Evolutionary conservation across 2,888 invertebrate genomes (phyloP).

Genomic region (Epinotia nisella): DNA sequence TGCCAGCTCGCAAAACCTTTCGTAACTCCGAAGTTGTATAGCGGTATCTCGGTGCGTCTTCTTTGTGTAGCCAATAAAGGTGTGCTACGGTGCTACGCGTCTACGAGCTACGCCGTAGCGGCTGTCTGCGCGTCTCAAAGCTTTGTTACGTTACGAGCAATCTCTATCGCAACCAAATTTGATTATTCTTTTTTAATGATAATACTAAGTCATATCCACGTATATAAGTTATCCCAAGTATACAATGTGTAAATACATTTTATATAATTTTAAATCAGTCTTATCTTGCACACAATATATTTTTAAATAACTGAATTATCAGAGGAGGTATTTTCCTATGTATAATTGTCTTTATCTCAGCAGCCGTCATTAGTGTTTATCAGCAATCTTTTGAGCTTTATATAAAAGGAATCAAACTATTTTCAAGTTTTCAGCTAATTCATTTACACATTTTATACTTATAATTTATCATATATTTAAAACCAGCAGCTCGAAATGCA

Average conservation of each 20-base stretch:
- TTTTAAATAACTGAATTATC: no score
- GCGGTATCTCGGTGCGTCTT: slow-evolving; percentile 54
- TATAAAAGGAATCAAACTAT: not conserved
- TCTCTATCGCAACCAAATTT: slow-evolving; percentile 10
- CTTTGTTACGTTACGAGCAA: slow-evolving; percentile 15
- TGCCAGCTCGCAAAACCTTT: slow-evolving; percentile 50
- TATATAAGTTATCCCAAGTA: no score
- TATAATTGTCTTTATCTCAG: no score
- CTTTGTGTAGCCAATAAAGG: slow-evolving; percentile 76
- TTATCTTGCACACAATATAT: no score
- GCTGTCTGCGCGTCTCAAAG: slow-evolving; percentile 8
- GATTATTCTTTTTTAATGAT: not conserved
- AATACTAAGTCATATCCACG: not conserved
- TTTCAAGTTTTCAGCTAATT: not conserved
- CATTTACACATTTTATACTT: not conserved
- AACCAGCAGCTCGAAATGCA: not conserved
- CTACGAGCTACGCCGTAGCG: slow-evolving; percentile 58
- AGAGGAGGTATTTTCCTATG: no score
- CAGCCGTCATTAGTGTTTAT: no score
- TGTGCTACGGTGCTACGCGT: slow-evolving; percentile 54
- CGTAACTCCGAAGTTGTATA: slow-evolving; percentile 12
- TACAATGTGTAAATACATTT: no score
- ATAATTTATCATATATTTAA: not conserved
- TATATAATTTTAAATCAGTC: no score
- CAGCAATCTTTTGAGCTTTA: no score